Conservation (phyloP, 2,888 invertebrate species). For the Parnassius mnemosyne region DNA sequence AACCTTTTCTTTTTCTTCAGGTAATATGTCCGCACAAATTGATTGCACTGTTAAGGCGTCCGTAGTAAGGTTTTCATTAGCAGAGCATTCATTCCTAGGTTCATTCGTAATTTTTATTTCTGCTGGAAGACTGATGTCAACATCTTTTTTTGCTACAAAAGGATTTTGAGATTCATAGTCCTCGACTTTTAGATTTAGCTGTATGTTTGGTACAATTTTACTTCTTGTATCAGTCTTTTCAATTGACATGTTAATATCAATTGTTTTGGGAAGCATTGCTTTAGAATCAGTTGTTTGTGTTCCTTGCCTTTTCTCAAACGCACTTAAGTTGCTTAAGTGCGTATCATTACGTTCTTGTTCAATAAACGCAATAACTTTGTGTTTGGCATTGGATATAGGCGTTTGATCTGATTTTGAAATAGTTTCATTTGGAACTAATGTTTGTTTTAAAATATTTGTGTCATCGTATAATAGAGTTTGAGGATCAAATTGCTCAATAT, state of each 20-base stretch:
- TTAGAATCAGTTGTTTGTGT: constrained; percentile 18
- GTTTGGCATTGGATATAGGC: constrained; percentile 33
- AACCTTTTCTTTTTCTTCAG: constrained; percentile 51
- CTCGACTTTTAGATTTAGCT: constrained; percentile 60
- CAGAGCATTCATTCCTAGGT: constrained; percentile 6
- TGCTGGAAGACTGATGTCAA: constrained; percentile 58
- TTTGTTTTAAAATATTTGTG: background rate
- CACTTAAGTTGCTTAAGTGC: constrained; percentile 38
- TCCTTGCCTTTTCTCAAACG: constrained; percentile 7
- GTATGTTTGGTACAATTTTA: constrained; percentile 53
- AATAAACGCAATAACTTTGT: constrained; percentile 50
- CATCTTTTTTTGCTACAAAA: constrained; percentile 59
- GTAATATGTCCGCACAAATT: constrained; percentile 33
- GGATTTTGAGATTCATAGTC: constrained; percentile 47
- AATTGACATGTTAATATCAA: constrained; percentile 64
- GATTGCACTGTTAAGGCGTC: constrained; percentile 53
- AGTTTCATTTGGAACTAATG: constrained; percentile 15
- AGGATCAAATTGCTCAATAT: constrained; percentile 51
- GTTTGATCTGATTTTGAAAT: constrained; percentile 28
- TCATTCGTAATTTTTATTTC: constrained; percentile 51
- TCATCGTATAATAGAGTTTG: constrained; percentile 42
- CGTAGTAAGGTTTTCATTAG: constrained; percentile 34
- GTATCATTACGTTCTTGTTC: constrained; percentile 59
- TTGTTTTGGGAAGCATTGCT: constrained; percentile 42
- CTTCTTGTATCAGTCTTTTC: constrained; percentile 47